Percentiles rank a stretch among this genome's conserved stretches.
Conservation (phyloP, 2,888 invertebrate genomes). For the Lithophane semibrunnea region DNA sequence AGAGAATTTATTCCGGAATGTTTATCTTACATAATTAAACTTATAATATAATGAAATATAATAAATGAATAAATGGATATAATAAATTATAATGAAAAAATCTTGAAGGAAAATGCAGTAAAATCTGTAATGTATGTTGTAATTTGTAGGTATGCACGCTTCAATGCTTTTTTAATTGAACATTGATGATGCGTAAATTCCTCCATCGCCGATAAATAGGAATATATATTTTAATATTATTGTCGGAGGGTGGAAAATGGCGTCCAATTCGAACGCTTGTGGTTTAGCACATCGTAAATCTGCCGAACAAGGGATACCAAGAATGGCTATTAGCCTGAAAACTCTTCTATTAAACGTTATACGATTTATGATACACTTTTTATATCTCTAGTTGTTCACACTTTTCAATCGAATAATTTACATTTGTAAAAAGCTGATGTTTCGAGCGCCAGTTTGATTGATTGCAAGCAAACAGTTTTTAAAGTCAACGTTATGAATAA, state of each 20-base stretch:
- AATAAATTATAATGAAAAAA: neutral
- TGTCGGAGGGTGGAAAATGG: conserved; percentile 48
- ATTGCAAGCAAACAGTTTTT: neutral
- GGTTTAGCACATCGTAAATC: conserved; percentile 83
- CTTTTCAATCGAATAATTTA: conserved; percentile 13
- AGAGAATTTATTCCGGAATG: neutral
- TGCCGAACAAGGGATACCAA: conserved; percentile 75
- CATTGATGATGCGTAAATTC: conserved; percentile 40
- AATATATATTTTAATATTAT: conserved; percentile 59
- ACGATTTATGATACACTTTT: conserved; percentile 60
- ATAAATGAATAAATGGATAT: too few relatives aligned
- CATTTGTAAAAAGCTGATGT: neutral
- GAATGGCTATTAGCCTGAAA: conserved; percentile 75
- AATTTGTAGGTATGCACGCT: neutral
- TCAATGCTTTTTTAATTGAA: conserved; percentile 31
- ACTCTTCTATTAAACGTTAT: conserved; percentile 69
- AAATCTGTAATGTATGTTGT: neutral
- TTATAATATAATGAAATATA: too few relatives aligned
- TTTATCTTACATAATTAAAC: neutral
- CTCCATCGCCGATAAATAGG: conserved; percentile 36
- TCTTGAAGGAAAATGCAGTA: neutral
- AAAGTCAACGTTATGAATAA: neutral
- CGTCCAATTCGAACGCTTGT: conserved; percentile 73
- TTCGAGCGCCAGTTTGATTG: neutral
- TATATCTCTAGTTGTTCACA: conserved; percentile 24